Evolutionary conservation across 1,140 invertebrate species (phyloP).

Genomic region (Sitobion miscanthi): DNA sequence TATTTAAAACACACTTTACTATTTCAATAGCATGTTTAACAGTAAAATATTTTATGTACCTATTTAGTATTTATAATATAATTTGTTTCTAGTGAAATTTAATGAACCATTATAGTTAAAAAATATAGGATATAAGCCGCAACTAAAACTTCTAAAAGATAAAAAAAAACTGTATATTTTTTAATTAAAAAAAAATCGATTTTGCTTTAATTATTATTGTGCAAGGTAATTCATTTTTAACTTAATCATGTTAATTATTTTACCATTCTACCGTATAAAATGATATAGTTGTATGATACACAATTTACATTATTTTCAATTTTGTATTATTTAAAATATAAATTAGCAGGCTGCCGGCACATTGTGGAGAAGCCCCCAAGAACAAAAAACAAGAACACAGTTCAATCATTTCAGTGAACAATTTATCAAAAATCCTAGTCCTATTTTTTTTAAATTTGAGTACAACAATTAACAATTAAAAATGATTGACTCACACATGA

Average conservation of each 20-base stretch:
- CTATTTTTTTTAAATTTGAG: not conserved
- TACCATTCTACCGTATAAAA: not conserved
- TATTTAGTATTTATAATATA: too few species aligned
- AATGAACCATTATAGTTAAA: too few species aligned
- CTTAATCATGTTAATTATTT: not conserved
- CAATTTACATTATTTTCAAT: too few species aligned
- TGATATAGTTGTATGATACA: too few species aligned
- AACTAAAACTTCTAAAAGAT: too few species aligned
- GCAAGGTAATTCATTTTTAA: not conserved
- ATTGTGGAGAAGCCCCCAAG: not conserved
- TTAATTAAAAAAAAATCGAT: too few species aligned
- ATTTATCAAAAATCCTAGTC: not conserved
- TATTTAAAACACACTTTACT: not conserved
- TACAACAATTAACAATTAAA: constrained; percentile 41
- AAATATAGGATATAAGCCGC: too few species aligned
- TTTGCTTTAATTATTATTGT: too few species aligned
- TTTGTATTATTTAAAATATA: not conserved
- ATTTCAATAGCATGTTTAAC: too few species aligned
- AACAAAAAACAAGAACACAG: not conserved
- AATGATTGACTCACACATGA: constrained; percentile 57
- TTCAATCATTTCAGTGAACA: not conserved
- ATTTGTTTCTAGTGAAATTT: too few species aligned
- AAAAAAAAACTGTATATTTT: too few species aligned
- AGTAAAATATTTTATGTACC: too few species aligned
- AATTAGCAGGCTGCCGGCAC: not conserved